phyloP scores from a whole-genome alignment of 1,140 invertebrate genomes.

The honey bee (Apis mellifera) region Amel_HAv3.1 CM009931.2:10820501-10821000 shows the following conservation, averaged over 20 bases:
- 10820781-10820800: not conserved
- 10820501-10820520: not conserved
- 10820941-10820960: constrained; percentile 55
- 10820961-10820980: constrained; percentile 60
- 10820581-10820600: not conserved
- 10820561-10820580: not conserved
- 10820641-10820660: not conserved
- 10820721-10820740: no score
- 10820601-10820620: not conserved
- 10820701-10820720: no score
- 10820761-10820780: no score
- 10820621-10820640: not conserved
- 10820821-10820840: not conserved
- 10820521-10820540: not conserved
- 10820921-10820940: not conserved
- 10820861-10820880: not conserved
- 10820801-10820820: not conserved
- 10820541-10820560: not conserved
- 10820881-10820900: constrained; percentile 29
- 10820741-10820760: not conserved
- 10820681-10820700: no score
- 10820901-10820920: constrained; percentile 26
- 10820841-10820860: not conserved
- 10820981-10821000: constrained; percentile 38
- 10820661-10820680: no score